Base-by-base conservation (phyloP, 2,113 vertebrate genomes). In the Aspidoscelis tigris region DNA sequence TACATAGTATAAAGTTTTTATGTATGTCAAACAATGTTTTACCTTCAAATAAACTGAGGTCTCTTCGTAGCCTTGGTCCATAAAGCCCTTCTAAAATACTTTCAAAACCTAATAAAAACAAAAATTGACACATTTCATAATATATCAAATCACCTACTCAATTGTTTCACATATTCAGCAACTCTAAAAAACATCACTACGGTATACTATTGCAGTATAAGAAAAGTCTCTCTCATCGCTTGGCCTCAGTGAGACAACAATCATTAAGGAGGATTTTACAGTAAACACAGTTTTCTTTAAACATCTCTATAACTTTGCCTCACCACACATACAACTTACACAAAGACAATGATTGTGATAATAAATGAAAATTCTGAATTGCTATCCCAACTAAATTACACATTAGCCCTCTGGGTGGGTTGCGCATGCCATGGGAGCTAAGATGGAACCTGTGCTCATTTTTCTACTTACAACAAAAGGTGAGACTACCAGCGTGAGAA, bases 81-180 rank as follows among this genome's bases (percentile, higher is more conserved):
- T 99, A 99, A 95, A 99, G 97, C 94, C 98, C 98, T 96, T 99
- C 98, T 96, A 99, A 97, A 94, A 99, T 99, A 95, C 98, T 99
- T 97, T 99, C 98, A 96, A 99, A 99, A 92, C 99, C 99, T 99
- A 94, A 85, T 86, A 93, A 91, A 92, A 93, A 86, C 93, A 85
- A 91, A 84, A 89, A 80, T 91, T 91, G 86, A 76, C 87, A 89
- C 0, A 73, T 84, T 92, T 84, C 90, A 89, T 86, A 0, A 84
- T 33, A 78, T 26, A 72, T 74, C n/a, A 85, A 66, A 79, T 61
- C 1, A 69, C 16, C 26, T 89, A 71, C 65, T 79, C 1, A 5
- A 71, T 50, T 84, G 75, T 44, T 4, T 26, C 10, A 83, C 53
- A 76, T 43, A 69, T 81, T 79, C 81, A 82, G 77, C 70, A 83